Evolutionary conservation across 2,113 vertebrate species (phyloP).

Genomic region (Tricholaema leucomelas): DNA sequence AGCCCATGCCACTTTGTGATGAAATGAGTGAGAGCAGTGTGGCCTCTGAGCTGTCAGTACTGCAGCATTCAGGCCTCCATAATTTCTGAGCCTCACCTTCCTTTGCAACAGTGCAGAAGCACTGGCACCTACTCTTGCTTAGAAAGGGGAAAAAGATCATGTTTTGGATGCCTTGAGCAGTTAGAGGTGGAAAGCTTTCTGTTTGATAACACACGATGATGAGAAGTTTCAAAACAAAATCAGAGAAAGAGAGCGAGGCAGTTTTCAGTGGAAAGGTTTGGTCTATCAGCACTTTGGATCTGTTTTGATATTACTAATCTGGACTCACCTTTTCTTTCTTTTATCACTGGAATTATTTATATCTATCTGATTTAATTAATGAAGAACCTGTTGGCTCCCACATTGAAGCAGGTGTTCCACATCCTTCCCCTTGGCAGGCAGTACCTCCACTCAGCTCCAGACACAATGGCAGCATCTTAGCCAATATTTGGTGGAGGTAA

Average conservation of each 20-base stretch:
- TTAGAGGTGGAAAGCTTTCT: not conserved
- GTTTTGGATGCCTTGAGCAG: not conserved
- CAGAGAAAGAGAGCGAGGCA: not conserved
- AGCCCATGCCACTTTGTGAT: not conserved
- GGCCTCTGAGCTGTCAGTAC: not conserved
- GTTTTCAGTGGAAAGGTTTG: not conserved
- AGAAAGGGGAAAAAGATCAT: not conserved
- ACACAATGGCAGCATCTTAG: not conserved
- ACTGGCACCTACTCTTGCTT: not conserved
- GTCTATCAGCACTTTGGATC: not conserved
- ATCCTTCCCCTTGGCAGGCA: not conserved
- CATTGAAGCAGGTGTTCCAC: not conserved
- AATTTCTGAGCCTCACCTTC: not conserved
- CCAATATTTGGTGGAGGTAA: not conserved
- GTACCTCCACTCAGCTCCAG: not conserved
- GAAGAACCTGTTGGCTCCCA: not conserved
- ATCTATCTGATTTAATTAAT: constrained; percentile 34
- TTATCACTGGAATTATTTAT: not conserved
- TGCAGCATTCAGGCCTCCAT: accelerated
- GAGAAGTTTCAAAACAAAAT: not conserved
- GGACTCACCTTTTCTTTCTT: not conserved
- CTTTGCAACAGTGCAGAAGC: accelerated
- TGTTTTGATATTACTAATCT: constrained; percentile 27
- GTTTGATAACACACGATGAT: not conserved
- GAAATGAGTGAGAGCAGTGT: not conserved